Evolutionary conservation across 2,797 vertebrate genomes (phyloP).

Genomic region (Squalus acanthias): DNA sequence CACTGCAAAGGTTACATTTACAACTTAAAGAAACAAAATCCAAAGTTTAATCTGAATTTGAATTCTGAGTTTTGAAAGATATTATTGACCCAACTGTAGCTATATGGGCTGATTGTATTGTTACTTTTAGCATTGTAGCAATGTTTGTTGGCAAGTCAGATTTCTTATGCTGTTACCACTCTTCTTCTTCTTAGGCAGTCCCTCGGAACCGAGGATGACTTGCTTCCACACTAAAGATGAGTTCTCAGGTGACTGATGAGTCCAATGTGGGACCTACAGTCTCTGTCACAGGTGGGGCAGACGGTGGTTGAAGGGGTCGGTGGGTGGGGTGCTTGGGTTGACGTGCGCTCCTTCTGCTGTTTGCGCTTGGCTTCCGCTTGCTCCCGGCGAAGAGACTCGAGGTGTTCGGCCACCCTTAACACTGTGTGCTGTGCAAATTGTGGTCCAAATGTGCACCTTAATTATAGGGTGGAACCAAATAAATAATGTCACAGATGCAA

Average conservation of each 20-base stretch:
- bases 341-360: no score
- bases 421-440: background rate
- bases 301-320: no score
- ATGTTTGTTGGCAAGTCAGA: background rate
- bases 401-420: background rate
- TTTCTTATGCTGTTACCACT: background rate
- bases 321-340: no score
- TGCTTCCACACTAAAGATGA: no score
- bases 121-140: background rate
- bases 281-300: no score
- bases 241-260: no score
- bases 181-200: no score
- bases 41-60: background rate
- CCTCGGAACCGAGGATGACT: no score
- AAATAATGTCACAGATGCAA: background rate
- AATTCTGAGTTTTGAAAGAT: background rate
- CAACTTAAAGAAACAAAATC: background rate
- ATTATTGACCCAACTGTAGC: background rate
- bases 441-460: background rate
- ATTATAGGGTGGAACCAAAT: background rate
- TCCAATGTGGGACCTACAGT: no score
- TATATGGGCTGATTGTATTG: background rate
- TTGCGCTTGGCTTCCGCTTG: no score
- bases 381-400: no score
- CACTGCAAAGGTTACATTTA: background rate